phyloP scores from a whole-genome alignment of 2,113 vertebrate species.

The Coptodon bakossiorum region DNA sequence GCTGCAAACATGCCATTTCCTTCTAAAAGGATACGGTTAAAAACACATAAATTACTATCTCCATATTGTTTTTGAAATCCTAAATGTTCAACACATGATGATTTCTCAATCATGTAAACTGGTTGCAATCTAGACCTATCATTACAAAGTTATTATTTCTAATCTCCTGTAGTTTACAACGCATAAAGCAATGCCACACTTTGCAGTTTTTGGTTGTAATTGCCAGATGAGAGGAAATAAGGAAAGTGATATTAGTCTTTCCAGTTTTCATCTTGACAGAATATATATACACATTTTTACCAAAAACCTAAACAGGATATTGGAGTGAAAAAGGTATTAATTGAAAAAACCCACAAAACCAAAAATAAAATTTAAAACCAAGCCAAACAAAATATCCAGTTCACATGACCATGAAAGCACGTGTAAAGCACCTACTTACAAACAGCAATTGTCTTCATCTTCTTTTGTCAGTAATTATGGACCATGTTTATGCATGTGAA shows the following conservation, averaged over 20 bases:
- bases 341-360: neutral
- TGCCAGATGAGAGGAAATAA: neutral
- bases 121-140: neutral
- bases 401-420: accelerated
- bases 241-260: neutral
- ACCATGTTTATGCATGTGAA: neutral
- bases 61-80: neutral
- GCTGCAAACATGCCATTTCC: neutral
- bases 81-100: neutral
- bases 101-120: neutral
- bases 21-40: neutral
- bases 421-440: neutral
- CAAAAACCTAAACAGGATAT: neutral
- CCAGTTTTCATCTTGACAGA: neutral
- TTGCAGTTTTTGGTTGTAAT: neutral
- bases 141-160: neutral
- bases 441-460: neutral
- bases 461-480: neutral
- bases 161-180: accelerated
- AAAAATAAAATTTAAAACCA: neutral
- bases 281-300: neutral
- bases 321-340: neutral
- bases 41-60: neutral
- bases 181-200: neutral
- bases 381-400: neutral